Evolutionary conservation across 2,888 invertebrate species (phyloP), one percentile per base, ranked within the genome.

Genomic region (Anorthoa munda): DNA sequence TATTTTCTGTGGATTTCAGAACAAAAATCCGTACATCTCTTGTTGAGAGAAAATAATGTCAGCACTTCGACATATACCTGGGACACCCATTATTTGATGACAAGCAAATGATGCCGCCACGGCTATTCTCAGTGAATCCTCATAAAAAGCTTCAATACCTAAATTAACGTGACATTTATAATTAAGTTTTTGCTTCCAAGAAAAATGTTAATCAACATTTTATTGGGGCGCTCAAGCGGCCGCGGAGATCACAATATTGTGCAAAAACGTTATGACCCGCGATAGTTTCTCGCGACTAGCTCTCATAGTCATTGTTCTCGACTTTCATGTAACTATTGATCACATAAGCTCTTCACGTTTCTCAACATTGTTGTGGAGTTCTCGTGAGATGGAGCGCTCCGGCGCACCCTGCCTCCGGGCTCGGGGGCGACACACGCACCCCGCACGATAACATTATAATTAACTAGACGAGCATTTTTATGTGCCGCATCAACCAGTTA

Each of bases 221-320:
- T 76, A 77, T 82, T 76, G 78, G 81, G 82, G 67, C 82, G 67
- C 65, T 75, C 69, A 68, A 75, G 84, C 83, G 77, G 80, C 70
- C 73, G 60, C 51, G 66, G 68, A 67, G 75, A 85, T 90, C 84
- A 87, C 87, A 88, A 87, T 88, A 89, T 88, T 84, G 86, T 83
- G 88, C 85, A 94, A 94, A 94, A 94, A 92, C 85, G 71, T 78
- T 87, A 87, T 86, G 88, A 89, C 87, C 86, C 85, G 88, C 86
- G 89, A 91, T 90, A 91, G 88, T 94, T 94, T 94, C 94, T 92
- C 92, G 89, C 86, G 85, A 84, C 82, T 88, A 86, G 88, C 91
- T 94, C 93, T 89, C 94, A 93, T 91, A 89, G 87, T 90, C 90
- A 96, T 96, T 96, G 96, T 96, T 95, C 90, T 90, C 86, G 88